Percentiles rank a stretch among this genome's conserved stretches.
These are phyloP conservation scores for Brienomyrus brachyistius DNA, from an alignment of 2,113 vertebrate genomes.

Conservation along the genomic window DNA sequence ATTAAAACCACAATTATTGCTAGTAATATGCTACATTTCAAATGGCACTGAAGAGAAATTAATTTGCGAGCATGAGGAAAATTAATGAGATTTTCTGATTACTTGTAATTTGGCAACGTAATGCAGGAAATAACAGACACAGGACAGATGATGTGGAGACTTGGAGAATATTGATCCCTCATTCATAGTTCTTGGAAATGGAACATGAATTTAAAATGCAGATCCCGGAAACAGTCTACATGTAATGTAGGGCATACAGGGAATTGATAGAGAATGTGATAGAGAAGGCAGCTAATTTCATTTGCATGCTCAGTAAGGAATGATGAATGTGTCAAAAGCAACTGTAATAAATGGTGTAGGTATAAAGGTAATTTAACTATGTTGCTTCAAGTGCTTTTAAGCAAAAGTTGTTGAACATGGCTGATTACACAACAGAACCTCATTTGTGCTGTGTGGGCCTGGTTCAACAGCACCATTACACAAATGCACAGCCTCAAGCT, in stretches of 20 bases:
- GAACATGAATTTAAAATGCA: neutral
- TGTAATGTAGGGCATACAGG: neutral
- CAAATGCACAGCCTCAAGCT: neutral
- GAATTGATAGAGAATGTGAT: neutral
- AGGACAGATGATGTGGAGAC: neutral
- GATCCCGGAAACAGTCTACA: neutral
- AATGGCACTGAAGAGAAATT: neutral
- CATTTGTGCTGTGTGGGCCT: neutral
- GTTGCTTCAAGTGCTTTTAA: slow-evolving; percentile 9
- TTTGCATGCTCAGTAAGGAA: neutral
- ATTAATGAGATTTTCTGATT: neutral
- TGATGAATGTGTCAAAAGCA: neutral
- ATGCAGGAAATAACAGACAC: neutral
- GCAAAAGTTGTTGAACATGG: slow-evolving; percentile 3
- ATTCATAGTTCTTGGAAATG: neutral
- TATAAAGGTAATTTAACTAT: neutral
- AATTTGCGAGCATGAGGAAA: neutral
- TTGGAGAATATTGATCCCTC: neutral
- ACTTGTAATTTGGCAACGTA: neutral
- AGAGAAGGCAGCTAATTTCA: neutral
- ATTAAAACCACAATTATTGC: neutral
- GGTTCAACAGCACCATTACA: slow-evolving; percentile 14
- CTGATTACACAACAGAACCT: slow-evolving; percentile 16
- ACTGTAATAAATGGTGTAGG: neutral
- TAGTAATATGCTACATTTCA: neutral